These are phyloP conservation scores for Cranoglanis bouderius DNA, from an alignment of 2,113 vertebrate species.

Conservation along the genomic window DNA sequence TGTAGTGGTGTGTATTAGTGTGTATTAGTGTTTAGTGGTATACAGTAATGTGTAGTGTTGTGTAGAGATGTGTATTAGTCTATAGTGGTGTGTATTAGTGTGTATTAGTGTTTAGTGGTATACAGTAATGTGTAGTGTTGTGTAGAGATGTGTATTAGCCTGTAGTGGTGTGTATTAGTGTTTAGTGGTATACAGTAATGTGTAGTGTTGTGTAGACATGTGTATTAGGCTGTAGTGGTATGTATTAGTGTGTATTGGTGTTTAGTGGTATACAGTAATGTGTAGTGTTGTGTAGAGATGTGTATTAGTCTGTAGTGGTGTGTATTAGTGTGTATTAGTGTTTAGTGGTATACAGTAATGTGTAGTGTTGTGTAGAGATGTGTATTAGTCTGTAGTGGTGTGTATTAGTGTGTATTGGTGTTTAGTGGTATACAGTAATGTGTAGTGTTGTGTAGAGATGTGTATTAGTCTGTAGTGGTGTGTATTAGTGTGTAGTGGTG, in stretches of 20 bases:
- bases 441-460: background rate
- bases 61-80: background rate
- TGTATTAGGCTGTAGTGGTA: background rate
- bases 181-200: background rate
- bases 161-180: background rate
- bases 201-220: background rate
- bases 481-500: too few species aligned
- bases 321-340: background rate
- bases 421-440: too few species aligned
- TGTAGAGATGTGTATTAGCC: background rate
- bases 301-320: background rate
- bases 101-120: background rate
- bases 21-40: background rate
- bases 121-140: background rate
- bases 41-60: background rate
- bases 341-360: background rate
- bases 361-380: background rate
- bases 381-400: background rate
- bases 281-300: background rate
- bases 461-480: background rate
- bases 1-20: background rate
- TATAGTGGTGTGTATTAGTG: background rate
- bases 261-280: background rate
- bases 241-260: background rate
- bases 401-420: background rate